Base-by-base conservation (phyloP, 1,140 invertebrate species). In the Drosophila nannoptera region DNA sequence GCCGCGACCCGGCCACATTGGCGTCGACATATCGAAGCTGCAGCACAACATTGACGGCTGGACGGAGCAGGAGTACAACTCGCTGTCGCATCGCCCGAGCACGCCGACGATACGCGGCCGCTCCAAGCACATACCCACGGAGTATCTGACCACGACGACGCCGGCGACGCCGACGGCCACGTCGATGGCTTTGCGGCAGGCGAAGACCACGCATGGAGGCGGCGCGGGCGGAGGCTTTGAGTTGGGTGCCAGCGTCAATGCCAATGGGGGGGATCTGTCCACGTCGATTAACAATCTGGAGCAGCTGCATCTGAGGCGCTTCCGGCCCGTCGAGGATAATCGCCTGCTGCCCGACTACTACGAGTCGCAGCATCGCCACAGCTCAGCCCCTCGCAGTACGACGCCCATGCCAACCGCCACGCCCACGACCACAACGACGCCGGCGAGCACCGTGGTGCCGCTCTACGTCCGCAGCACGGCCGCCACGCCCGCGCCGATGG, bases 31-130 rank as follows among this genome's bases (percentile, higher is more conserved):
- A 12, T 91, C 92, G 29, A 93, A 93, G 78, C 87, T 96, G 49
- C 94, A 96, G 82, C 94, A 95, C 75, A 95, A 95, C 72, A 96
- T 96, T 40, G 95, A 96, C 77, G 94, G 94, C 36, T 96, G 95
- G 95, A 96, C 94, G 2, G 94, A 94, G 73, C 94, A 95, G 90
- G 94, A 94, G 88, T 94, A 92, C 87, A 92, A 92, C 7, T 92
- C 91, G 43, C 80, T 91, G 6, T 89, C 90, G 4, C 90, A 91
- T 65, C 90, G 89, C 59, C 89, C 89, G 53, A 91, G 91, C 67
- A 90, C 90, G 9, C 91, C 89, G 67, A 92, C 91, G 72, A 92
- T 92, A 87, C 91, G 92, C 52, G 91, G 89, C 5, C 90, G 90
- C 8, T 92, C 93, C 11, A 96, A 95, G 88, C 92, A 94, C 87